Evolutionary conservation across 2,797 vertebrate genomes (phyloP).

Genomic region (Sebastes nivosus): DNA sequence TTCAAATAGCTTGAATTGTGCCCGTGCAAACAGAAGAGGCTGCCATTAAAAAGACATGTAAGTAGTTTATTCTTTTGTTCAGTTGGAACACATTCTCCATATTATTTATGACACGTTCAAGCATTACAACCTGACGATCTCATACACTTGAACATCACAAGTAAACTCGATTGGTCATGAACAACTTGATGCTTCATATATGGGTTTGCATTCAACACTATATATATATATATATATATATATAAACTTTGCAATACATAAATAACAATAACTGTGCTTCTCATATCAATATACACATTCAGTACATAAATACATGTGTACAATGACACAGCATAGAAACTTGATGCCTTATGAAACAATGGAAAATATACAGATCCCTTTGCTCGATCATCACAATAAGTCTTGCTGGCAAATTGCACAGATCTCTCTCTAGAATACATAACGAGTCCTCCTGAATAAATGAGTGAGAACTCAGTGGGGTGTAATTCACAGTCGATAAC

Average conservation of each 20-base stretch:
- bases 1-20: not conserved
- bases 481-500: slow-evolving; percentile 71
- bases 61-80: slow-evolving; percentile 73
- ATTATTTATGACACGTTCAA: slow-evolving; percentile 63
- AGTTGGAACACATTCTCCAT: slow-evolving; percentile 69
- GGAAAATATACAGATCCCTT: slow-evolving; percentile 60
- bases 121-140: slow-evolving; percentile 58
- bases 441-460: slow-evolving; percentile 46
- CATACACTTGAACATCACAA: slow-evolving; percentile 52
- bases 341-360: slow-evolving; percentile 62
- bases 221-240: slow-evolving; percentile 10
- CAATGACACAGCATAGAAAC: slow-evolving; percentile 68
- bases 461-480: slow-evolving; percentile 40
- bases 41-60: slow-evolving; percentile 69
- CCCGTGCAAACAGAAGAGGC: slow-evolving; percentile 10
- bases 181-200: slow-evolving; percentile 55
- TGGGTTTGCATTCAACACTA: slow-evolving; percentile 51
- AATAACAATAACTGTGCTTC: slow-evolving; percentile 74
- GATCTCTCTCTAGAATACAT: slow-evolving; percentile 50
- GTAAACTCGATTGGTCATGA: slow-evolving; percentile 53
- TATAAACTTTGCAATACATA: slow-evolving; percentile 71
- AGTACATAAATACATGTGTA: slow-evolving; percentile 78
- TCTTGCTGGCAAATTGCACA: slow-evolving; percentile 59
- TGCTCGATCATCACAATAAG: slow-evolving; percentile 50
- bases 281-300: slow-evolving; percentile 77